Percentiles rank a stretch among this genome's conserved stretches.
Conservation (phyloP, 2,113 vertebrate species). For the Stegastes partitus region DNA sequence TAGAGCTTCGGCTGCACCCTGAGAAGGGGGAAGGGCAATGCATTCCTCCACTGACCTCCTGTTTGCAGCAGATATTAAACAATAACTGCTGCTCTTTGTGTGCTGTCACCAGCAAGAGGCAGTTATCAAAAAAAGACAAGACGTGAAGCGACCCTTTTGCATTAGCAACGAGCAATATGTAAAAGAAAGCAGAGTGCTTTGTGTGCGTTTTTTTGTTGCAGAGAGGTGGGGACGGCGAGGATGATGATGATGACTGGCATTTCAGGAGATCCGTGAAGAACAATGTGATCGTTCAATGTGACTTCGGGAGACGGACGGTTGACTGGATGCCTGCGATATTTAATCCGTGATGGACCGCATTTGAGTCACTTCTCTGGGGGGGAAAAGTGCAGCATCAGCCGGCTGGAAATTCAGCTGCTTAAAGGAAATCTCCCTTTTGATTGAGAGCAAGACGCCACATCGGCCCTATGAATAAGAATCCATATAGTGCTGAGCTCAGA, state of each 20-base stretch:
- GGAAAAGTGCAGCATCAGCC: constrained; percentile 64
- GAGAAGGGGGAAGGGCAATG: constrained; percentile 75
- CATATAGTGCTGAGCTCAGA: constrained; percentile 29
- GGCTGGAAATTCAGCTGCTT: constrained; percentile 14
- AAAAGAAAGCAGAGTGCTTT: constrained; percentile 14
- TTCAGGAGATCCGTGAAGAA: constrained; percentile 38
- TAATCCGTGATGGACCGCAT: constrained; percentile 35
- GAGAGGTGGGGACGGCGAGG: neutral
- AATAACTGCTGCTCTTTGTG: constrained; percentile 39
- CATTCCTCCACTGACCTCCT: constrained; percentile 77
- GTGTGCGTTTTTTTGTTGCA: constrained; percentile 10
- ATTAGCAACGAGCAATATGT: neutral
- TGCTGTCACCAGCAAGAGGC: neutral
- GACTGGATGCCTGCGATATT: constrained; percentile 49
- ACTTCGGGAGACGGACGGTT: constrained; percentile 25
- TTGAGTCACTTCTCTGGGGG: constrained; percentile 24
- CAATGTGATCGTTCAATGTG: constrained; percentile 62
- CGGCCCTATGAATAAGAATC: neutral
- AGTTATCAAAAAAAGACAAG: neutral
- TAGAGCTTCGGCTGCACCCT: constrained; percentile 59
- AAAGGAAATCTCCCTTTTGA: constrained; percentile 30
- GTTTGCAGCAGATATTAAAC: constrained; percentile 70
- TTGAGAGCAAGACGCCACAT: neutral
- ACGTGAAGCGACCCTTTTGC: neutral
- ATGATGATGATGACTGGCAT: constrained; percentile 6